These are phyloP conservation scores for Drosophila acutilabella DNA, from an alignment of 2,888 invertebrate genomes.

Conservation along the genomic window DNA sequence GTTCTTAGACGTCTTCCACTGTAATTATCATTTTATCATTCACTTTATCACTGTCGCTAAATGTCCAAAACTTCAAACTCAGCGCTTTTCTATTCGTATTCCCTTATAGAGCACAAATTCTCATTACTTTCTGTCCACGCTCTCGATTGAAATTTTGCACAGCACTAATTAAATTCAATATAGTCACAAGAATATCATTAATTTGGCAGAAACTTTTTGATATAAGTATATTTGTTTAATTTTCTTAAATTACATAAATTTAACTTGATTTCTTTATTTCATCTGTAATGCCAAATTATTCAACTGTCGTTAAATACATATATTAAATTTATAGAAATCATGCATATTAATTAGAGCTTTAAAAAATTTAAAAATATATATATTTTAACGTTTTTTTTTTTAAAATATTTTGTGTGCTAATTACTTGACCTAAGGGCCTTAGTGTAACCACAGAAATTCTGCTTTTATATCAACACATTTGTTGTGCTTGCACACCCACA, in stretches of 20 bases:
- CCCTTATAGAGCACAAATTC: constrained; percentile 1
- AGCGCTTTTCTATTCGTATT: constrained; percentile 11
- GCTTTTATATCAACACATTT: constrained; percentile 9
- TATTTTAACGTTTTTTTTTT: not conserved
- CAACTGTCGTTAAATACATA: no score
- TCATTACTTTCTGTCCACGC: not conserved
- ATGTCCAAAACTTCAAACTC: not conserved
- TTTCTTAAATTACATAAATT: no score
- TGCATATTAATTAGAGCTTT: no score
- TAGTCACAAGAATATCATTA: not conserved
- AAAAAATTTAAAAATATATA: no score
- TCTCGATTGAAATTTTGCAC: not conserved
- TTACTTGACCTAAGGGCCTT: not conserved
- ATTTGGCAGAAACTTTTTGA: no score
- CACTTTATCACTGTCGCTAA: constrained; percentile 36
- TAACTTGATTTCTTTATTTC: no score
- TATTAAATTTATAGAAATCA: no score
- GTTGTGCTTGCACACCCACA: constrained; percentile 28
- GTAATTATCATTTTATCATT: constrained; percentile 32
- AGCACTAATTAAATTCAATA: not conserved
- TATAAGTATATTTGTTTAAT: no score
- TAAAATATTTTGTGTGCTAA: not conserved
- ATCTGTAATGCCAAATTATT: no score
- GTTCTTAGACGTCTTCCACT: constrained; percentile 42
- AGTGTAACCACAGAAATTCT: not conserved